Percentiles rank a stretch among this genome's conserved stretches.
Conservation (phyloP, 1,140 invertebrate species). For the Mizuhopecten yessoensis region DNA sequence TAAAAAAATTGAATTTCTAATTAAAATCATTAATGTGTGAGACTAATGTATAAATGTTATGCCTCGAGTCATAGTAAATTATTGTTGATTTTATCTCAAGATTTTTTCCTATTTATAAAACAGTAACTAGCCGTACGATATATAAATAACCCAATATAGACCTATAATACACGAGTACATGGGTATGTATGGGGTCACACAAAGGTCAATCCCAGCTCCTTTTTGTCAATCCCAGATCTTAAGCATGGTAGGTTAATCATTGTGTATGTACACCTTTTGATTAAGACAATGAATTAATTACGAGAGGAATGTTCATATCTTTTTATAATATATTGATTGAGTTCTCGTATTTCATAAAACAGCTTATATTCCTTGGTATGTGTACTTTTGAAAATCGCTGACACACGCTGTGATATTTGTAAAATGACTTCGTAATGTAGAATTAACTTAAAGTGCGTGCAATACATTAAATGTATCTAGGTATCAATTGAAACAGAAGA, state of each 20-base stretch:
- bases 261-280: neutral
- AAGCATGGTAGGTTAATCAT: neutral
- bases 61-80: neutral
- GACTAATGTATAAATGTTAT: neutral
- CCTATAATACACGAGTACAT: neutral
- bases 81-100: neutral
- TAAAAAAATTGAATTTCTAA: no score
- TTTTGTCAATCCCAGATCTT: no score
- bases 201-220: no score
- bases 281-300: slow-evolving; percentile 26
- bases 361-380: no score
- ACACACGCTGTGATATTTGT: no score
- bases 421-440: neutral
- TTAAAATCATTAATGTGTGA: no score
- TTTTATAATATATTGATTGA: neutral
- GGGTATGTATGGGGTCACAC: neutral
- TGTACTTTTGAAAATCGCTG: no score
- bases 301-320: neutral
- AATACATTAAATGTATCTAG: no score
- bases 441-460: neutral
- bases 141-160: neutral
- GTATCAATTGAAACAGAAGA: no score
- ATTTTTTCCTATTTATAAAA: neutral
- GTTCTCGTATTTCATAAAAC: neutral
- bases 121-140: neutral